phyloP scores from a whole-genome alignment of 64 coral and sea anemone genomes.

The Dendronephthya gigantea region DNA sequence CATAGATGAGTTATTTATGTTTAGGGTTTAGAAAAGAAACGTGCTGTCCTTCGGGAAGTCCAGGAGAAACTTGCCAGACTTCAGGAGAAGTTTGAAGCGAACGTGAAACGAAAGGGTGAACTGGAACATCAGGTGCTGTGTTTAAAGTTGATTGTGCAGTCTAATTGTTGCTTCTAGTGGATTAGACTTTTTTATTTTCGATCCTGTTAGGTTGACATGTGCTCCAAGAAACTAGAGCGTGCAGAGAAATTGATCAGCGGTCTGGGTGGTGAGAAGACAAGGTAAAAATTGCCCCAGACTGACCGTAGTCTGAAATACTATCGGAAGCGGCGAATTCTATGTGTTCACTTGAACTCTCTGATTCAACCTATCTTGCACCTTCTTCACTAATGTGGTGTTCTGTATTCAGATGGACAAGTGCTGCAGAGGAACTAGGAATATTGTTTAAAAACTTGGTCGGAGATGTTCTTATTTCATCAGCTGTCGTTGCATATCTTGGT shows the following conservation, averaged over 20 bases:
- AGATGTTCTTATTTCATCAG: conserved; percentile 84
- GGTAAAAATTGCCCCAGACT: conserved; percentile 24
- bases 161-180: too few species aligned
- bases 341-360: too few species aligned
- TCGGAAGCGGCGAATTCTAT: neutral
- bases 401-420: conserved; percentile 69
- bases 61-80: conserved; percentile 91
- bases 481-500: conserved; percentile 79
- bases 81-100: conserved; percentile 95
- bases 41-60: conserved; percentile 74
- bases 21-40: conserved; percentile 87
- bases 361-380: too few species aligned
- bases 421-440: conserved; percentile 78
- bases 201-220: conserved; percentile 75
- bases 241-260: conserved; percentile 96
- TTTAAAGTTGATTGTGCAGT: neutral
- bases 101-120: conserved; percentile 88
- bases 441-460: conserved; percentile 75
- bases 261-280: conserved; percentile 90
- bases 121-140: conserved; percentile 78
- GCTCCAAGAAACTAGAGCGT: conserved; percentile 94
- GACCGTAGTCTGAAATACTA: too few species aligned
- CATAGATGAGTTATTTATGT: too few species aligned
- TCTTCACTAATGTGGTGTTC: neutral
- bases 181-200: neutral